Percentiles rank a stretch among this genome's conserved stretches.
Evolutionary conservation across 2,113 vertebrate genomes (phyloP).

Genomic region (Prunella himalayana): DNA sequence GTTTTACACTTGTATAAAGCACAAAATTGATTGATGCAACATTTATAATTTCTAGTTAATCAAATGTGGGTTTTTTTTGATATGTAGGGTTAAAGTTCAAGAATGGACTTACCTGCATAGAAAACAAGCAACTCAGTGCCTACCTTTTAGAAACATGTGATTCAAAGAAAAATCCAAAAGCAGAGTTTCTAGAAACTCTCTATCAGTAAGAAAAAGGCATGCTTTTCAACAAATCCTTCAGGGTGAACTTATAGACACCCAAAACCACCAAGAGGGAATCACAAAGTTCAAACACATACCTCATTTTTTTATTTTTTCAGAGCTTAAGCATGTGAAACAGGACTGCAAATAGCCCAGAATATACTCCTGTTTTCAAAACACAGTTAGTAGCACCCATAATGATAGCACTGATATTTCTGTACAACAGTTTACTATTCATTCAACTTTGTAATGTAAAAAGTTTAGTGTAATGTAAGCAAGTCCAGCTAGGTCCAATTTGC

Average conservation of each 20-base stretch:
- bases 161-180: neutral
- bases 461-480: neutral
- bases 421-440: neutral
- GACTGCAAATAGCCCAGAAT: neutral
- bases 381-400: neutral
- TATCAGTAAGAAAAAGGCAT: neutral
- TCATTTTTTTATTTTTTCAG: neutral
- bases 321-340: neutral
- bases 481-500: neutral
- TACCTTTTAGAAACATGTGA: neutral
- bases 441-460: neutral
- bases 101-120: neutral
- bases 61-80: neutral
- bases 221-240: neutral
- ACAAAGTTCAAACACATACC: fast-evolving
- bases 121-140: neutral
- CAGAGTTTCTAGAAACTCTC: neutral
- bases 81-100: neutral
- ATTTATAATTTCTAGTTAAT: neutral
- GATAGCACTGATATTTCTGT: neutral
- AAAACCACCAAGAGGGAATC: neutral
- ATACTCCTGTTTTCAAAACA: neutral
- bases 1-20: neutral
- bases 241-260: neutral
- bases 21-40: neutral